Base-by-base conservation (phyloP, 1,140 invertebrate species). In the Leucophenga varia region DNA sequence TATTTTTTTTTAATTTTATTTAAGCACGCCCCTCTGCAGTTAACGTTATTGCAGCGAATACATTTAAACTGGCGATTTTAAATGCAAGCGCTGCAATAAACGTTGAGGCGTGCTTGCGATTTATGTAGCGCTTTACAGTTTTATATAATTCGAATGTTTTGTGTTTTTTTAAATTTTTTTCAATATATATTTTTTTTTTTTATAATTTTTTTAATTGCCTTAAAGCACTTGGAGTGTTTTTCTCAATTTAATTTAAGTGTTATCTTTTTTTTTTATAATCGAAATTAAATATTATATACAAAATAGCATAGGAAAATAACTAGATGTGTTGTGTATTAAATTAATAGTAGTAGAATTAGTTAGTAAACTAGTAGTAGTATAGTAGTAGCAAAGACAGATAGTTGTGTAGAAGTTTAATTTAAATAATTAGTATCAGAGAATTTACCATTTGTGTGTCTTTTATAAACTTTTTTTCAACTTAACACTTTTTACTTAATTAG, bases 161-260 rank as follows among this genome's bases (percentile, higher is more conserved):
- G 12, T 35, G n/a, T 49, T 48, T 25, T 30, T 13, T 35, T 47
- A 38, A 38, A 18, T 40, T 47, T 47, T 54, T 61, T 49, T 53
- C 43, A 49, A 45, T 30, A 38, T 54, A 19, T 51, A 28, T 38
- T 37, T 46, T 42, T 46, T 41, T 32, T 31, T 47, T 54, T 41
- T 44, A 49, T 55, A 35, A 53, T 41, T 37, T 52, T 49, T 63
- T 64, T 54, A 58, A 54, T 63, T 67, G 63, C 59, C 64, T 59
- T 67, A 63, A 60, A 67, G 63, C 63, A 67, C 63, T 67, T 67
- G 63, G 63, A 67, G 63, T 67, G 63, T 67, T 68, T 67, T 67
- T 67, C 67, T 54, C 46, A 57, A n/a, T n/a, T 65, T 65, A 57
- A 54, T 57, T 57, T 57, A 57, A 43, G 48, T 38, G 9, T 13